A percentile compares a stretch with the other conserved stretches of the same genome.
These are phyloP conservation scores for Steatocranus sp. DNA, from an alignment of 2,797 vertebrate genomes.

Conservation along the genomic window DNA sequence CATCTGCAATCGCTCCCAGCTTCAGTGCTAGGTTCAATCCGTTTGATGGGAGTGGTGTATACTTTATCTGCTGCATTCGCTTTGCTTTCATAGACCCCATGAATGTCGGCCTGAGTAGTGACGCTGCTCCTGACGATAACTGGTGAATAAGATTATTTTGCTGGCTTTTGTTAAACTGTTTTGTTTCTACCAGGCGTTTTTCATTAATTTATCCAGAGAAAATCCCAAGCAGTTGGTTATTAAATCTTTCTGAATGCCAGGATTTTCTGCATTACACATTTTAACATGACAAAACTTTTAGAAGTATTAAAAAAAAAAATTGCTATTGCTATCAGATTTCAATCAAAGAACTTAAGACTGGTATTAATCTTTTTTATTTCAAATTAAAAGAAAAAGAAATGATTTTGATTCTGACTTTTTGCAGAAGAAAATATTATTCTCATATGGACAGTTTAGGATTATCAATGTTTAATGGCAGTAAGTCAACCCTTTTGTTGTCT, in stretches of 20 bases:
- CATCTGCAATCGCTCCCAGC: not conserved
- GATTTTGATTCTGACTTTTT: not conserved
- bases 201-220: not conserved
- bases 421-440: not conserved
- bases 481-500: not conserved
- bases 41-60: not conserved
- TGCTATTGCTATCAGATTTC: not conserved
- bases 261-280: not conserved
- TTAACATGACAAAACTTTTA: not conserved
- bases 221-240: not conserved
- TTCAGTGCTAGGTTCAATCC: constrained; percentile 1
- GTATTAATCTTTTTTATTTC: not conserved
- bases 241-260: not conserved
- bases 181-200: not conserved
- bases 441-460: not conserved
- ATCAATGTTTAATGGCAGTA: not conserved
- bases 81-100: not conserved
- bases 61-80: not conserved
- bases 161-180: not conserved
- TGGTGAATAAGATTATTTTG: not conserved
- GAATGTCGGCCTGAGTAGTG: constrained; percentile 19
- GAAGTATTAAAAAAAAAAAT: not conserved
- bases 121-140: not conserved
- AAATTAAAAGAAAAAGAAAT: not conserved
- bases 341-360: not conserved